Percentiles rank a stretch among this genome's conserved stretches.
Conservation (phyloP, 64 coral and sea anemone genomes). For the Dendrophyllia cribrosa region DNA sequence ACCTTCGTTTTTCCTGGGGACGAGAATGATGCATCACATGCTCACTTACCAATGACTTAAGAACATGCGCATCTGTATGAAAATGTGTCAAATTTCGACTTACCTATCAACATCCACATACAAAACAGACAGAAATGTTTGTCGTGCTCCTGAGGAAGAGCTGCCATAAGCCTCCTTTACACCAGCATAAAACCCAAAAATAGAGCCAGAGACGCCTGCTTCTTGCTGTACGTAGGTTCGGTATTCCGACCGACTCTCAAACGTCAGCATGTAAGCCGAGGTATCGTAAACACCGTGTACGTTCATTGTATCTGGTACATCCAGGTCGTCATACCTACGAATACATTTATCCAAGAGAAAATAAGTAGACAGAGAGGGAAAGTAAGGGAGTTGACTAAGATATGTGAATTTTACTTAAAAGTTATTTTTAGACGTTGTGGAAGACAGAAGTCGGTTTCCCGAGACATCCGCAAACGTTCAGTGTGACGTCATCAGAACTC, state of each 20-base stretch:
- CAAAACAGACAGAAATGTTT: slow-evolving; percentile 39
- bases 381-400: too few species aligned
- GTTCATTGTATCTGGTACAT: slow-evolving; percentile 70
- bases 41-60: too few species aligned
- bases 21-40: too few species aligned
- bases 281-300: slow-evolving; percentile 68
- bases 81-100: not conserved
- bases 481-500: too few species aligned
- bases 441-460: too few species aligned
- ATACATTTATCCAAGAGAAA: not conserved
- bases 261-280: slow-evolving; percentile 18
- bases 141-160: not conserved
- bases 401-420: too few species aligned
- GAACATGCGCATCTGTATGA: too few species aligned
- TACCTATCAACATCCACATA: slow-evolving; percentile 62
- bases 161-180: slow-evolving; percentile 39
- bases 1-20: too few species aligned
- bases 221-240: slow-evolving; percentile 46
- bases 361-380: too few species aligned
- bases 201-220: slow-evolving; percentile 42
- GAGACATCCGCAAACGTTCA: too few species aligned
- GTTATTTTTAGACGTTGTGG: too few species aligned
- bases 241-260: slow-evolving; percentile 47
- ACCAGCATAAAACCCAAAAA: slow-evolving; percentile 61
- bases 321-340: slow-evolving; percentile 41